These are phyloP conservation scores for Tragelaphus buxtoni DNA, from an alignment of 2,113 vertebrate genomes.

Conservation along the genomic window DNA sequence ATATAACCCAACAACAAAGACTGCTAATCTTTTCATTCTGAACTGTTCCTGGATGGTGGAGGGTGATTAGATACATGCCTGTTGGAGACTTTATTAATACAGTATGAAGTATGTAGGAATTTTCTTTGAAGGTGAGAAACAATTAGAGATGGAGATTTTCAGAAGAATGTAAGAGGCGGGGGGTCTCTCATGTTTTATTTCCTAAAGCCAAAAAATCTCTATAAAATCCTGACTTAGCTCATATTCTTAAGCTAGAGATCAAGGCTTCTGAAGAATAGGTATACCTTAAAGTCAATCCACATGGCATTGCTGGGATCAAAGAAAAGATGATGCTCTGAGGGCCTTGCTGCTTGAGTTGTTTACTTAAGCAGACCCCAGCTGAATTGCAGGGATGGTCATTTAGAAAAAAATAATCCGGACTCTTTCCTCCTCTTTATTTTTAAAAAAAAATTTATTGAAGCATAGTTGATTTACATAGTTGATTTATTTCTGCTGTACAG, in stretches of 20 bases:
- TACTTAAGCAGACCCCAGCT: not conserved
- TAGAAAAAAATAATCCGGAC: not conserved
- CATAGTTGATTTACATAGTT: not conserved
- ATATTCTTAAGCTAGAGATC: constrained; percentile 58
- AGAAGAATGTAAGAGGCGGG: constrained; percentile 56
- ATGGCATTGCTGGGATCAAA: constrained; percentile 44
- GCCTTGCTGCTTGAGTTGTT: constrained; percentile 1
- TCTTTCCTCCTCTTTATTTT: not conserved
- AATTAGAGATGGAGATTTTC: constrained; percentile 69
- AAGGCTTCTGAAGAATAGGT: constrained; percentile 50
- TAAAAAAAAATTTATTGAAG: not conserved
- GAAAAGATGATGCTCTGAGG: constrained; percentile 58
- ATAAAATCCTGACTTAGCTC: constrained; percentile 64
- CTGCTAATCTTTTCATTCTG: constrained; percentile 52
- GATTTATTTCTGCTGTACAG: not conserved
- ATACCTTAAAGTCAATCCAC: constrained; percentile 45
- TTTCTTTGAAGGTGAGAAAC: constrained; percentile 69
- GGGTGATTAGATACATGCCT: constrained; percentile 43
- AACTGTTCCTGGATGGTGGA: not conserved
- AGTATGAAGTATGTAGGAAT: constrained; percentile 25
- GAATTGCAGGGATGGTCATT: not conserved
- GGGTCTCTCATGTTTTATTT: constrained; percentile 67
- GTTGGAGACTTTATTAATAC: constrained; percentile 25
- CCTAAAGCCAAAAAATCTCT: constrained; percentile 55
- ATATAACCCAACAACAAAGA: constrained; percentile 52